Evolutionary conservation across 2,797 vertebrate genomes (phyloP).

Genomic region (Danio kyathit): DNA sequence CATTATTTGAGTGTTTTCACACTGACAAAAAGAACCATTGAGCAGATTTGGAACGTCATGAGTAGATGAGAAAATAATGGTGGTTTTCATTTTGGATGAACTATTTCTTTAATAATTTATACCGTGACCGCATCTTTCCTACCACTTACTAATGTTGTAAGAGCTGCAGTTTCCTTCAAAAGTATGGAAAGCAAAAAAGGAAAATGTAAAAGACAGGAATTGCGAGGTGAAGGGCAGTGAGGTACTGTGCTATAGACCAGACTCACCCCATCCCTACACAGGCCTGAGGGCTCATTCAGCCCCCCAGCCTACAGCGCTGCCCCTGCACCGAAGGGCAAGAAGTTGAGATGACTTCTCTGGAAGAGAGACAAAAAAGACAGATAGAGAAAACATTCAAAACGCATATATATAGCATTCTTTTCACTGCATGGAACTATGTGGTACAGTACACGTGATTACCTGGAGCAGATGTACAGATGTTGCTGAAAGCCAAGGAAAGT

Average conservation of each 20-base stretch:
- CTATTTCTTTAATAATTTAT: neutral
- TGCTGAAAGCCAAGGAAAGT: conserved; percentile 18
- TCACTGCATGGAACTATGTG: conserved; percentile 13
- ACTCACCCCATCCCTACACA: conserved; percentile 81
- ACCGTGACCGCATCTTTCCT: neutral
- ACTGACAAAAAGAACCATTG: neutral
- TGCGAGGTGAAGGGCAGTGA: conserved; percentile 44
- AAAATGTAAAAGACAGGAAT: conserved; percentile 7
- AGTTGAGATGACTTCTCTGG: conserved; percentile 86
- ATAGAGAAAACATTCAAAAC: conserved; percentile 43
- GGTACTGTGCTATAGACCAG: conserved; percentile 54
- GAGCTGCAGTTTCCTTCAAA: conserved; percentile 72
- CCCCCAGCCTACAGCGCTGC: conserved; percentile 78
- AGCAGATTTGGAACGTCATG: neutral
- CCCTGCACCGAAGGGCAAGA: conserved; percentile 86
- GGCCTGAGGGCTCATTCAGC: conserved; percentile 59
- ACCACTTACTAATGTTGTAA: neutral
- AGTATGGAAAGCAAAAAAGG: conserved; percentile 45
- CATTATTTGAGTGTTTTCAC: too few relatives aligned
- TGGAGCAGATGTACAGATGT: neutral
- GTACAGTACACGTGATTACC: neutral
- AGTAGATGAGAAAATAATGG: neutral
- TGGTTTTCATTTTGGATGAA: neutral
- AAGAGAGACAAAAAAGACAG: conserved; percentile 60
- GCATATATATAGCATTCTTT: conserved; percentile 25